These are phyloP conservation scores for Calephelis nemesis DNA, from an alignment of 1,140 invertebrate genomes.

Conservation along the genomic window DNA sequence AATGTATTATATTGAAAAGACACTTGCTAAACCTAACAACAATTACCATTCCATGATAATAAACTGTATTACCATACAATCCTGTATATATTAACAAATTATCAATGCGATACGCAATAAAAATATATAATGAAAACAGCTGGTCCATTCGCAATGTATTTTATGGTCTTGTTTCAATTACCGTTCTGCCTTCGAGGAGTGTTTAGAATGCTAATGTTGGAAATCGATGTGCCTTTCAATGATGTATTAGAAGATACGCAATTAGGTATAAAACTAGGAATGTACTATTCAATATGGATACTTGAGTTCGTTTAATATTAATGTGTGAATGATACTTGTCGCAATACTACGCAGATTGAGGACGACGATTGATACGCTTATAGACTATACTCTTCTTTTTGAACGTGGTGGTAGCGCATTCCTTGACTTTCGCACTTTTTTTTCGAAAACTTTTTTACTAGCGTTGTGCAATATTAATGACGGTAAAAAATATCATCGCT, in stretches of 20 bases:
- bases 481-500: too few species aligned
- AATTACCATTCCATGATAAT: constrained; percentile 37
- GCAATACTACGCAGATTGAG: too few species aligned
- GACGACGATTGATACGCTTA: too few species aligned
- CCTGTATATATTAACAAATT: constrained; percentile 48
- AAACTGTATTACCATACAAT: constrained; percentile 33
- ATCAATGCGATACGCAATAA: constrained; percentile 47
- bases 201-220: constrained; percentile 61
- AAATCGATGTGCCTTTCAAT: constrained; percentile 44
- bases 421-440: too few species aligned
- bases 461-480: too few species aligned
- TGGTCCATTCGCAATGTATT: constrained; percentile 34
- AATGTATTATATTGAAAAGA: constrained; percentile 16
- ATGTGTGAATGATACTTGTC: too few species aligned
- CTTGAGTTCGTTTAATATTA: too few species aligned
- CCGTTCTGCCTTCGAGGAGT: constrained; percentile 37
- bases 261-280: constrained; percentile 26
- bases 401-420: too few species aligned
- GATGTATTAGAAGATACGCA: constrained; percentile 31
- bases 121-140: constrained; percentile 43
- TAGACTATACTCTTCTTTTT: too few species aligned
- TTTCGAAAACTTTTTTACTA: too few species aligned
- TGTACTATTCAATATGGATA: not conserved
- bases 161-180: constrained; percentile 53
- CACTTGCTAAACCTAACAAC: constrained; percentile 27